A percentile compares a stretch with the other conserved stretches of the same genome.
phyloP scores from a whole-genome alignment of 2,888 invertebrate genomes.

The Operophtera brumata region DNA sequence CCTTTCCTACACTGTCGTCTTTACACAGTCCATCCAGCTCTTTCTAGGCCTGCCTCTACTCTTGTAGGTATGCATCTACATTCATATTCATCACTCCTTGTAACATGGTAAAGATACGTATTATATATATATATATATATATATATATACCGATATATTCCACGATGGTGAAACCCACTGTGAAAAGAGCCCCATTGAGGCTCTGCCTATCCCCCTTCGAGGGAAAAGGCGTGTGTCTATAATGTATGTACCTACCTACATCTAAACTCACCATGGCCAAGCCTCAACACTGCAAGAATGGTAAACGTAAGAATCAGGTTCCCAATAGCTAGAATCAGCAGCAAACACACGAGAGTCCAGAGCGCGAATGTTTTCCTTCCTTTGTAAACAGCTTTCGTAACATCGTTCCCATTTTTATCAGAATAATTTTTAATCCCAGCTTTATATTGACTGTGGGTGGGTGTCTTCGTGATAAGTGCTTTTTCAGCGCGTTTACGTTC shows the following conservation, averaged over 20 bases:
- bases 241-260: background rate
- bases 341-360: slow-evolving; percentile 87
- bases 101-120: too few species aligned
- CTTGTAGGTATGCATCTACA: too few species aligned
- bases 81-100: too few species aligned
- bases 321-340: slow-evolving; percentile 87
- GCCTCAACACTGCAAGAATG: slow-evolving; percentile 88
- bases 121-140: too few species aligned
- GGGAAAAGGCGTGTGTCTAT: too few species aligned
- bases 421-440: slow-evolving; percentile 63
- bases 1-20: too few species aligned
- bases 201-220: too few species aligned
- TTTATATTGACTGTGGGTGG: slow-evolving; percentile 55
- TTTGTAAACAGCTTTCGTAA: slow-evolving; percentile 58
- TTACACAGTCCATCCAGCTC: too few species aligned
- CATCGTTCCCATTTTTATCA: slow-evolving; percentile 73
- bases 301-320: slow-evolving; percentile 90
- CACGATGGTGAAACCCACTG: too few species aligned
- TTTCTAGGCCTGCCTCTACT: too few species aligned
- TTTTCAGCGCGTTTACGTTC: slow-evolving; percentile 69
- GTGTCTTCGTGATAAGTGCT: slow-evolving; percentile 65
- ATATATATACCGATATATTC: too few species aligned
- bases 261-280: slow-evolving; percentile 81
- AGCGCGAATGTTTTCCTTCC: slow-evolving; percentile 86
- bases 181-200: too few species aligned